A percentile compares a stretch with the other conserved stretches of the same genome.
These are phyloP conservation scores for Urosaurus nigricauda DNA, from an alignment of 2,797 vertebrate species.

Conservation along the genomic window DNA sequence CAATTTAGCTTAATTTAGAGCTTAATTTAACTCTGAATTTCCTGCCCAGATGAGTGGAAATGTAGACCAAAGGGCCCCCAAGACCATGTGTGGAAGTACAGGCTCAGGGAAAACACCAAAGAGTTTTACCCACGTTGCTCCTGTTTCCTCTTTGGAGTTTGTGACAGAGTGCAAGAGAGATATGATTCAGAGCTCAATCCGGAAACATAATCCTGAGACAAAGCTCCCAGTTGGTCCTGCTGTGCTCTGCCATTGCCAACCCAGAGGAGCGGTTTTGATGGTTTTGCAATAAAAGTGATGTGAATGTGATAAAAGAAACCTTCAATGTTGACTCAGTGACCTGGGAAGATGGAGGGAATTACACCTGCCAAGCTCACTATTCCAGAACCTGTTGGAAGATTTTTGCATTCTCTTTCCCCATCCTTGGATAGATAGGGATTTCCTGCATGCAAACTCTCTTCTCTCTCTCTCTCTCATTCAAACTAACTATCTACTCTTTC, in stretches of 20 bases:
- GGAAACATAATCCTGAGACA: not conserved
- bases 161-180: not conserved
- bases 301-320: rapidly evolving
- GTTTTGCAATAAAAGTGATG: not conserved
- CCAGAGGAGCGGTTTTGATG: not conserved
- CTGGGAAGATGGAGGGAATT: conserved; percentile 32
- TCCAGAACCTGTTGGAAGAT: rapidly evolving
- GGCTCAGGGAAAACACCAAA: too few species aligned
- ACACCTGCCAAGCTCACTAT: conserved; percentile 45
- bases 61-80: too few species aligned
- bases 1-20: too few species aligned
- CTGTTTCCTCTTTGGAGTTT: conserved; percentile 42
- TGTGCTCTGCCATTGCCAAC: conserved; percentile 1
- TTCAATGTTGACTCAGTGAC: not conserved
- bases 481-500: too few species aligned
- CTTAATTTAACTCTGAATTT: too few species aligned
- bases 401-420: not conserved
- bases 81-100: too few species aligned
- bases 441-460: not conserved
- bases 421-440: not conserved
- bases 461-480: too few species aligned
- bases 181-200: not conserved
- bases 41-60: too few species aligned
- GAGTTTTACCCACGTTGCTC: not conserved
- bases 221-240: conserved; percentile 34